Evolutionary conservation across 2,797 vertebrate species (phyloP).

Genomic region (Agapornis canus): DNA sequence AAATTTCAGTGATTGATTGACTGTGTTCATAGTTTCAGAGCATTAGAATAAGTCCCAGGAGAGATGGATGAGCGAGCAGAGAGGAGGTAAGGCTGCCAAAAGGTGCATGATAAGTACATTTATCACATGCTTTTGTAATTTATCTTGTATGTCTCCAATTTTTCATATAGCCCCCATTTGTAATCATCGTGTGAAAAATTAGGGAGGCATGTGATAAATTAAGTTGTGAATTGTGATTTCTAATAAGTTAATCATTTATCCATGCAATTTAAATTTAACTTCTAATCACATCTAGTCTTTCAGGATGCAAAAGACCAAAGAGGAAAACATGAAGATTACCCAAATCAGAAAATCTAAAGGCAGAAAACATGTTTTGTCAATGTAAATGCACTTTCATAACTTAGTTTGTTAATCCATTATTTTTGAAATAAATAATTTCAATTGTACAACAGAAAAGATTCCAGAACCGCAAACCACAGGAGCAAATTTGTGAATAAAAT

Average conservation of each 20-base stretch:
- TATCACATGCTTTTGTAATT: constrained; percentile 53
- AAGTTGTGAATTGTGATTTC: constrained; percentile 62
- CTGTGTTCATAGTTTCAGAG: constrained; percentile 6
- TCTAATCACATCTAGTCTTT: constrained; percentile 25
- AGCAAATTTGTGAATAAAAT: background rate
- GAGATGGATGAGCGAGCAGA: constrained; percentile 47
- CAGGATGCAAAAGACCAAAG: background rate
- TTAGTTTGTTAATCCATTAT: background rate
- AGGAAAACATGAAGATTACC: background rate
- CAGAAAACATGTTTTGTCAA: background rate
- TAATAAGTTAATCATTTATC: constrained; percentile 63
- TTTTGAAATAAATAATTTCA: background rate
- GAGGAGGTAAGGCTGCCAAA: constrained; percentile 57
- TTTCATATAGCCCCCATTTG: background rate
- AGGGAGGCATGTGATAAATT: constrained; percentile 49
- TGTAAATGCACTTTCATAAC: background rate
- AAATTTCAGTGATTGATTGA: constrained; percentile 44
- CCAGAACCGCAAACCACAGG: background rate
- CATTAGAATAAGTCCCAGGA: constrained; percentile 20
- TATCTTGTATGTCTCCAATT: constrained; percentile 20
- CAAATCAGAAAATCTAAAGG: background rate
- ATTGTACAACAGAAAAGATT: background rate
- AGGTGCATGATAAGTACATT: constrained; percentile 60
- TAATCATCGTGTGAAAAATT: constrained; percentile 61
- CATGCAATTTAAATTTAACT: constrained; percentile 33